Evolutionary conservation across 2,113 vertebrate genomes (phyloP), one percentile per base, ranked within the genome.

Genomic region (Sylvicapra grimmia): DNA sequence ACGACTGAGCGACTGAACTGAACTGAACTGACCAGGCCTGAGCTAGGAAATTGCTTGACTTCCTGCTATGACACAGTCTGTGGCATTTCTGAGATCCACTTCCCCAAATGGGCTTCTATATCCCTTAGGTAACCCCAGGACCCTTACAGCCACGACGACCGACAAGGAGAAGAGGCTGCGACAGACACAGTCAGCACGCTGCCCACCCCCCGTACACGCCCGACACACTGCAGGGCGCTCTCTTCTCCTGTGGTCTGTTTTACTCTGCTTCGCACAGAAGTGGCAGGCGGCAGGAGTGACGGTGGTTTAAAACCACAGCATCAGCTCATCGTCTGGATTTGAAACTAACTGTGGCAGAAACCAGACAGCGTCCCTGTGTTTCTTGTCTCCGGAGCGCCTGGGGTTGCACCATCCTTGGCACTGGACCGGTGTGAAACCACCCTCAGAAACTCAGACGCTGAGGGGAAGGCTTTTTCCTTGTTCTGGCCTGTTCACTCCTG

Each of bases 141-240:
- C 19, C 47, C 49, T 40, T 44, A 9, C 59, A 56, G 53, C 13
- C 47, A 11, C 0, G 2, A 53, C 12, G 56, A 1, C 54, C 12
- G 6, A 6, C 65, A 36, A 56, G 3, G 15, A 84, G 47, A 51
- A 51, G 29, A 33, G 36, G 16, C 31, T 36, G 23, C 5, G 59
- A 15, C 2, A 2, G 12, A 15, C 47, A 29, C 14, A 6, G 0
- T 11, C 68, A 51, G 75, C 53, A 4, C 0, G 0, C 25, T 8
- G 10, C 75, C 59, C 85, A 2, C 6, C n/a, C 9, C 40, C 29
- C 4, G 4, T 1, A 0, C 3, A 18, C 9, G 1, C 56, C 56
- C 2, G 0, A 3, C 16, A 8, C 58, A 2, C 82, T 8, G 15
- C n/a, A 4, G 2, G 3, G 18, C 6, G 36, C 6, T 3, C 77